phyloP scores from a whole-genome alignment of 23 tunicate species.

The Styela clava region DNA sequence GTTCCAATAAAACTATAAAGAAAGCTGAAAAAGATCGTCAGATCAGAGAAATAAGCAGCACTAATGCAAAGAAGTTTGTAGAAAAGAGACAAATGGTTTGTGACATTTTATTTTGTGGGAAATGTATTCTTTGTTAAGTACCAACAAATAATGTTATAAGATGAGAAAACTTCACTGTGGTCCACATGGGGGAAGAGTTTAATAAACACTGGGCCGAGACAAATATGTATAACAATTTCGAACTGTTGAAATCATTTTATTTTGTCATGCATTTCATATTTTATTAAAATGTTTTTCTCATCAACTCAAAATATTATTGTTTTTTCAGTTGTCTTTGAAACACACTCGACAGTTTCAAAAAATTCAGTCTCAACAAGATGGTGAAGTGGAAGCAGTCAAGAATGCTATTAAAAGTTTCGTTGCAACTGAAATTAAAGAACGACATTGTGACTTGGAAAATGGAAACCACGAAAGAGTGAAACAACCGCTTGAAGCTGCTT shows the following conservation, averaged over 20 bases:
- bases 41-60: slow-evolving; percentile 58
- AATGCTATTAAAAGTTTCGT: not conserved
- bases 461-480: not conserved
- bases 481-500: not conserved
- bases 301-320: too few species aligned
- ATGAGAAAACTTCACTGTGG: too few species aligned
- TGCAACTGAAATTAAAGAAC: not conserved
- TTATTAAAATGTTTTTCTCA: too few species aligned
- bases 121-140: not conserved
- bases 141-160: too few species aligned
- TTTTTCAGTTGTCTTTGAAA: slow-evolving; percentile 14
- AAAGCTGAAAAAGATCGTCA: slow-evolving; percentile 65
- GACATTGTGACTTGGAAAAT: not conserved
- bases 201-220: too few species aligned
- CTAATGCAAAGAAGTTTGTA: slow-evolving; percentile 58
- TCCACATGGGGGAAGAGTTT: too few species aligned
- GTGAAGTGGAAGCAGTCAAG: not conserved
- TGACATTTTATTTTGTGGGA: not conserved
- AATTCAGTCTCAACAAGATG: not conserved
- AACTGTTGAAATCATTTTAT: too few species aligned
- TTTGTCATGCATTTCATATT: too few species aligned
- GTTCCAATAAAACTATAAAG: slow-evolving; percentile 53
- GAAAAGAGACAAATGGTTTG: slow-evolving; percentile 70
- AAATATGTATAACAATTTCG: too few species aligned
- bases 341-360: slow-evolving; percentile 2